These are phyloP conservation scores for Scotopteryx bipunctaria DNA, from an alignment of 2,888 invertebrate genomes.

Conservation along the genomic window DNA sequence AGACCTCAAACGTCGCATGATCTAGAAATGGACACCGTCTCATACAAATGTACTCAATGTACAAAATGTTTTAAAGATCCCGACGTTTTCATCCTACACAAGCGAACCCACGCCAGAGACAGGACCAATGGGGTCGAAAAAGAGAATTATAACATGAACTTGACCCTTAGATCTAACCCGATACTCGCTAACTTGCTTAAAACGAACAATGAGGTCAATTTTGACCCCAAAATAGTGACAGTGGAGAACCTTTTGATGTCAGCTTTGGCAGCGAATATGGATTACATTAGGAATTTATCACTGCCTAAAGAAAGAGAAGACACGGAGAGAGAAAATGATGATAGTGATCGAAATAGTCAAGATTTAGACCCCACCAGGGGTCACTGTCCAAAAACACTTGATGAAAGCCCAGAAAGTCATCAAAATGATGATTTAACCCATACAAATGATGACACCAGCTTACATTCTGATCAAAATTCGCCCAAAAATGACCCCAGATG, in stretches of 20 bases:
- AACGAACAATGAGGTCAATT: slow-evolving; percentile 41
- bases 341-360: background rate
- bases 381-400: too few relatives aligned
- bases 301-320: slow-evolving; percentile 41
- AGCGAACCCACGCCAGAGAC: slow-evolving; percentile 51
- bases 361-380: background rate
- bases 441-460: too few relatives aligned
- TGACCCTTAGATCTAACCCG: slow-evolving; percentile 67
- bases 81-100: slow-evolving; percentile 67
- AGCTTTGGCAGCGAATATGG: slow-evolving; percentile 63
- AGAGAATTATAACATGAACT: slow-evolving; percentile 55
- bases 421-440: background rate
- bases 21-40: slow-evolving; percentile 34
- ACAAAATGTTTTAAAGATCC: slow-evolving; percentile 77
- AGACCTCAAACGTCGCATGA: slow-evolving; percentile 26
- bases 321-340: slow-evolving; percentile 6
- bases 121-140: slow-evolving; percentile 42
- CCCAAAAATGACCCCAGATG: too few relatives aligned
- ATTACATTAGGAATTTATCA: slow-evolving; percentile 58
- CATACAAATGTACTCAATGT: slow-evolving; percentile 66
- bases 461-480: too few relatives aligned
- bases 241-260: slow-evolving; percentile 64
- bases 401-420: too few relatives aligned
- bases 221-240: slow-evolving; percentile 47
- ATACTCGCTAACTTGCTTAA: slow-evolving; percentile 69